A percentile compares a stretch with the other conserved stretches of the same genome.
phyloP scores from a whole-genome alignment of 2,888 invertebrate genomes.

The Craniophora ligustri region DNA sequence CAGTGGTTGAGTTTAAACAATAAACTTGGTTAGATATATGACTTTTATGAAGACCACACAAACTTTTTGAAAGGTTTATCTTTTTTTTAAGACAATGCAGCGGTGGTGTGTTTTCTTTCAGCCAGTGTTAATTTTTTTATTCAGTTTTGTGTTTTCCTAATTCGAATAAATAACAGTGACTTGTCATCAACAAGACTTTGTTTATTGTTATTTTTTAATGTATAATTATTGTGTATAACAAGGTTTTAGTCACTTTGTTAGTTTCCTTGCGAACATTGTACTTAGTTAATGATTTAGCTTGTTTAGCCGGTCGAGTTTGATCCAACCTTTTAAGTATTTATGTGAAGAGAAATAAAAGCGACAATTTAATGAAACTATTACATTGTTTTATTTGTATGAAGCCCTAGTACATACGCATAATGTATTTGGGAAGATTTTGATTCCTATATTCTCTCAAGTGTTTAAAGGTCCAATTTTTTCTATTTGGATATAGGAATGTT shows the following conservation, averaged over 20 bases:
- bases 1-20: neutral
- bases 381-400: conserved; percentile 63
- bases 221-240: conserved; percentile 65
- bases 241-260: conserved; percentile 79
- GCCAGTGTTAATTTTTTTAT: neutral
- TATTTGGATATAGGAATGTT: too few relatives aligned
- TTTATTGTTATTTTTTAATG: conserved; percentile 61
- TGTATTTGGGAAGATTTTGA: too few relatives aligned
- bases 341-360: conserved; percentile 83
- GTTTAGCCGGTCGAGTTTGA: conserved; percentile 69
- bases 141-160: neutral
- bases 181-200: conserved; percentile 49
- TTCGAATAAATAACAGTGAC: conserved; percentile 1
- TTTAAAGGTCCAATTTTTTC: too few relatives aligned
- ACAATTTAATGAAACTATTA: conserved; percentile 75
- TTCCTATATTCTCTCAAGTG: too few relatives aligned
- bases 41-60: too few relatives aligned
- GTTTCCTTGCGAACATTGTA: conserved; percentile 74
- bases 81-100: too few relatives aligned
- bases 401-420: neutral
- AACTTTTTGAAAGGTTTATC: neutral
- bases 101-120: too few relatives aligned
- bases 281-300: conserved; percentile 74
- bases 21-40: too few relatives aligned
- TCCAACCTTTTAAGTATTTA: conserved; percentile 82